phyloP scores from a whole-genome alignment of 2,797 vertebrate species.

The Spinus pinus region DNA sequence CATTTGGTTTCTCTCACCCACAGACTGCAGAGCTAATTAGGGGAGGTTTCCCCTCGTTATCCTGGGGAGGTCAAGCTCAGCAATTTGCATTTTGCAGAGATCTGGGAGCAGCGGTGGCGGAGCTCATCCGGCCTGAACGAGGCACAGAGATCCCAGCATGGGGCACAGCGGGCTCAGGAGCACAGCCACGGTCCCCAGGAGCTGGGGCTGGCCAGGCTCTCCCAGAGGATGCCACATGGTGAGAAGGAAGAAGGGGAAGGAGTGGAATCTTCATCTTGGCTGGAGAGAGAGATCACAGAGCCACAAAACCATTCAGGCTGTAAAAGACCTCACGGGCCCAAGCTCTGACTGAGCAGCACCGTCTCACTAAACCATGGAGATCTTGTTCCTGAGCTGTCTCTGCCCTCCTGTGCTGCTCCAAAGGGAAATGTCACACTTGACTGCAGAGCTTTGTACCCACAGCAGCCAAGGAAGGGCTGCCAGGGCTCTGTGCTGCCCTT shows the following conservation, averaged over 20 bases:
- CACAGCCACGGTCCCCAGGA: fast-evolving
- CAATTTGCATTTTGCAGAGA: conserved; percentile 61
- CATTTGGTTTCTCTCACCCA: conserved; percentile 70
- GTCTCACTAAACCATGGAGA: fast-evolving
- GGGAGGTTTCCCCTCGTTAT: conserved; percentile 62
- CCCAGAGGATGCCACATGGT: fast-evolving
- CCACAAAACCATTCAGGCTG: neutral
- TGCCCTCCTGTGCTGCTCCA: neutral
- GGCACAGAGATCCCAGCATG: fast-evolving
- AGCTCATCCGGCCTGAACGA: neutral
- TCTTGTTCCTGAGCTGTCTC: fast-evolving
- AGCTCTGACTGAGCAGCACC: neutral
- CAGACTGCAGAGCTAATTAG: conserved; percentile 66
- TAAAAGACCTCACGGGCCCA: neutral
- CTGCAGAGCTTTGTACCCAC: fast-evolving
- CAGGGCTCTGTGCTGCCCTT: neutral
- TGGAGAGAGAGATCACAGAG: neutral
- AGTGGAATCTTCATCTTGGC: fast-evolving
- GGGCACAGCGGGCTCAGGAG: neutral
- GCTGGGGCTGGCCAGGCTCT: neutral
- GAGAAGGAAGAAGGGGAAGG: neutral
- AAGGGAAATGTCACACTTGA: fast-evolving
- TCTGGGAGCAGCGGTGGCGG: neutral
- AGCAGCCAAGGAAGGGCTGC: neutral
- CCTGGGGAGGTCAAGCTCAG: conserved; percentile 63